Evolutionary conservation across 1,140 invertebrate species (phyloP).

Genomic region (Drosophila bifasciata): DNA sequence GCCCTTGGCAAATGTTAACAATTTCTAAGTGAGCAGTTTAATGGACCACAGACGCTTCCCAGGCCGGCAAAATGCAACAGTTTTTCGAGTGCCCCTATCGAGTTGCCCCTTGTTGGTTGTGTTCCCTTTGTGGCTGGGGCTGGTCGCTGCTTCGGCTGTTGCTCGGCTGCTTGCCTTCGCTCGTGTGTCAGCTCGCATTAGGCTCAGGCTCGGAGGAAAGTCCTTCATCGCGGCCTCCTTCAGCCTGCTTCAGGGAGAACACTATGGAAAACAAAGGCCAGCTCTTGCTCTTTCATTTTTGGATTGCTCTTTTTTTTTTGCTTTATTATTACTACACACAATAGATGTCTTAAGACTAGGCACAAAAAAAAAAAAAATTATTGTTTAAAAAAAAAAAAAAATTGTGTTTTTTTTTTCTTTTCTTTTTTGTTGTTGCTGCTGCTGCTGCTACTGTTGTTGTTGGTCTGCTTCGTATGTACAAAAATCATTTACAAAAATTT

Average conservation of each 20-base stretch:
- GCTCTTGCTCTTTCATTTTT: constrained; percentile 25
- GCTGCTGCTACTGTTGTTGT: neutral
- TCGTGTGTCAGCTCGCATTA: constrained; percentile 78
- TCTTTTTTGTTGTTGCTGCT: constrained; percentile 11
- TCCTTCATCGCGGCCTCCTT: constrained; percentile 29
- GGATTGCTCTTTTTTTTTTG: constrained; percentile 55
- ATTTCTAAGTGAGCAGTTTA: constrained; percentile 79
- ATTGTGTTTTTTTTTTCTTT: neutral
- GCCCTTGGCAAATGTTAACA: constrained; percentile 70
- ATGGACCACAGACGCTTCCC: constrained; percentile 51
- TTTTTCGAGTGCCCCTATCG: constrained; percentile 52
- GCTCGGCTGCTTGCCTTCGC: constrained; percentile 26
- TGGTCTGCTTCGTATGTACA: constrained; percentile 62
- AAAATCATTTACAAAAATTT: constrained; percentile 79
- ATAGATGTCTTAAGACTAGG: constrained; percentile 74
- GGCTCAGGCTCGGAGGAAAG: constrained; percentile 38
- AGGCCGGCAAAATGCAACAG: constrained; percentile 76
- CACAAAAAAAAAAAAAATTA: constrained; percentile 61
- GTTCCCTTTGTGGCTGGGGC: neutral
- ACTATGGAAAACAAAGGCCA: constrained; percentile 45
- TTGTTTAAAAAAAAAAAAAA: constrained; percentile 37
- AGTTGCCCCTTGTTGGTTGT: constrained; percentile 31
- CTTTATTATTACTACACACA: constrained; percentile 72
- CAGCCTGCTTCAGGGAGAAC: constrained; percentile 14
- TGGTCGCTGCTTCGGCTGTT: no score